These are phyloP conservation scores for Spodoptera frugiperda DNA, from an alignment of 1,140 invertebrate species.

Conservation along the genomic window DNA sequence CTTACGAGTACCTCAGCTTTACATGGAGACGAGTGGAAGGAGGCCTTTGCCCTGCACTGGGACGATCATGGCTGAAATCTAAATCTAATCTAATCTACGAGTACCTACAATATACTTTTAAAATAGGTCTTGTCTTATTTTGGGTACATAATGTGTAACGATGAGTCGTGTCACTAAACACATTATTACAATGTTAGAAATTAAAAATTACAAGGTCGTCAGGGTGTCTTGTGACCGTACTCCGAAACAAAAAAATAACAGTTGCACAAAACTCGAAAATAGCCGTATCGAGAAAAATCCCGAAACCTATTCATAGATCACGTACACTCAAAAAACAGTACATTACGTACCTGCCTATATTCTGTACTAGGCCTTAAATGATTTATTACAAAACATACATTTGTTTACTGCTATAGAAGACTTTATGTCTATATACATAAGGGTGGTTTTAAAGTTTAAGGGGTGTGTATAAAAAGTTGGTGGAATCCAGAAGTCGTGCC, in stretches of 20 bases:
- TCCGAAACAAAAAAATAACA: not conserved
- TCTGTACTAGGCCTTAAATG: slow-evolving; percentile 39
- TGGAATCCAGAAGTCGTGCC: slow-evolving; percentile 55
- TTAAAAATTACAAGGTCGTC: too few species aligned
- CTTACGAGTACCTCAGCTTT: too few species aligned
- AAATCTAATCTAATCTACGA: too few species aligned
- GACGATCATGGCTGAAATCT: too few species aligned
- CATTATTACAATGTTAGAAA: too few species aligned
- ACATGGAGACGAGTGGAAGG: too few species aligned
- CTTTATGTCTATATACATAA: not conserved
- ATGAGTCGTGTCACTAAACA: too few species aligned
- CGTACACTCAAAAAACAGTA: slow-evolving; percentile 55
- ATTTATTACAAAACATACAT: slow-evolving; percentile 25
- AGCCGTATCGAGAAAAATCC: slow-evolving; percentile 47
- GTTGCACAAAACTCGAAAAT: slow-evolving; percentile 45
- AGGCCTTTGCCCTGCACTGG: too few species aligned
- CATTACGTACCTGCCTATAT: slow-evolving; percentile 57
- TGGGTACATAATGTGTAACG: too few species aligned
- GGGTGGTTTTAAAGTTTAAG: not conserved
- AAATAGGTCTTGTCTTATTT: too few species aligned
- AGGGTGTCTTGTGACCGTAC: not conserved
- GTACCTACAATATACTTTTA: too few species aligned
- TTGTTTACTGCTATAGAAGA: not conserved
- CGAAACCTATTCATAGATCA: slow-evolving; percentile 69
- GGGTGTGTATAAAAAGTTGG: not conserved